Evolutionary conservation across 2,797 vertebrate species (phyloP).

Genomic region (Astyanax mexicanus): DNA sequence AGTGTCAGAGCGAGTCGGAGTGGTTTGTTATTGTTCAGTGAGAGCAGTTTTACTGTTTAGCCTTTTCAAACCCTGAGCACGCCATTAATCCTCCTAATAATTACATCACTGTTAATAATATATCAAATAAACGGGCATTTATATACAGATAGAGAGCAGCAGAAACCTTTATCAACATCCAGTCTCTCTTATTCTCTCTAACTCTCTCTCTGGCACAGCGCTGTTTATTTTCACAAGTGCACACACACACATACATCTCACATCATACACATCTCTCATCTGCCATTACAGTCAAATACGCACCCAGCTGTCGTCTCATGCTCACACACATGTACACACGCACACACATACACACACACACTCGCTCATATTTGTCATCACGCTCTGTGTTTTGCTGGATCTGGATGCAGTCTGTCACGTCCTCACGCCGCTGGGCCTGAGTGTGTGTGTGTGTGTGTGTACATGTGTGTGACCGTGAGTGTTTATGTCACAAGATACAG

Average conservation of each 20-base stretch:
- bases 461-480: too few species aligned
- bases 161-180: conserved; percentile 19
- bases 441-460: background rate
- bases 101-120: background rate
- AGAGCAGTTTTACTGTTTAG: background rate
- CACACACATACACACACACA: conserved; percentile 25
- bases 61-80: background rate
- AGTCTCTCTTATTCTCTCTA: conserved; percentile 35
- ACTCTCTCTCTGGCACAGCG: background rate
- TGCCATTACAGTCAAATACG: conserved; percentile 26
- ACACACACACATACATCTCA: conserved; percentile 36
- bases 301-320: conserved; percentile 60
- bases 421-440: background rate
- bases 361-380: background rate
- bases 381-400: background rate
- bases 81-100: background rate
- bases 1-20: background rate
- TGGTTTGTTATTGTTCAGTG: background rate
- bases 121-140: background rate
- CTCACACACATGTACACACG: conserved; percentile 27
- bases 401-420: conserved; percentile 18
- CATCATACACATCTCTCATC: conserved; percentile 12
- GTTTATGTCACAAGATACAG: conserved; percentile 11
- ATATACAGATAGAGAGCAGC: background rate
- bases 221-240: conserved; percentile 50